Evolutionary conservation across 1,140 invertebrate species (phyloP).

Genomic region (Pissodes strobi): DNA sequence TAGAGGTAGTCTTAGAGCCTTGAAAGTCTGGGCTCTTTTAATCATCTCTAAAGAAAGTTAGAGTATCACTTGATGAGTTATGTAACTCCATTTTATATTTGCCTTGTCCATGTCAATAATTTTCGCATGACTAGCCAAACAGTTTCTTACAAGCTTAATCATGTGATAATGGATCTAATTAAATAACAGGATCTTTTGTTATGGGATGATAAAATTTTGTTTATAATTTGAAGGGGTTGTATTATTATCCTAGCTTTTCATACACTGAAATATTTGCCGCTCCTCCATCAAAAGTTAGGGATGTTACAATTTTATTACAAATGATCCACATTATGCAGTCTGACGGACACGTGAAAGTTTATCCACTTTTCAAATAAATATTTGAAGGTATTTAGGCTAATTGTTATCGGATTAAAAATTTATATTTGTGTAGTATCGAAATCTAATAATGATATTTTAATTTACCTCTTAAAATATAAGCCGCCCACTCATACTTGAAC

Average conservation of each 20-base stretch:
- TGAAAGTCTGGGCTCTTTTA: conserved; percentile 38
- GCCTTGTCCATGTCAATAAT: neutral
- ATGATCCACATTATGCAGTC: too few relatives aligned
- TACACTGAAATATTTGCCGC: conserved; percentile 24
- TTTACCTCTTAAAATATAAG: too few relatives aligned
- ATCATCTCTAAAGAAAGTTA: conserved; percentile 29
- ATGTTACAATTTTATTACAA: conserved; percentile 19
- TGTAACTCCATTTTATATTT: conserved; percentile 16
- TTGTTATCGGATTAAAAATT: too few relatives aligned
- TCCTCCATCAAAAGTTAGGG: conserved; percentile 37
- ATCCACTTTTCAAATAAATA: too few relatives aligned
- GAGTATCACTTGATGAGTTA: conserved; percentile 34
- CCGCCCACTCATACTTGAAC: too few relatives aligned
- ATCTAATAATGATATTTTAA: too few relatives aligned
- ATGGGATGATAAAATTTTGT: conserved; percentile 26
- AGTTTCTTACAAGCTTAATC: conserved; percentile 32
- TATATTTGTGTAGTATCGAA: too few relatives aligned
- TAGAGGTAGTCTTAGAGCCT: conserved; percentile 36
- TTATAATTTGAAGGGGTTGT: conserved; percentile 8
- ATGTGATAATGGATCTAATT: conserved; percentile 23
- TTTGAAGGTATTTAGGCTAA: too few relatives aligned
- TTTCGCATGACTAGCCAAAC: neutral
- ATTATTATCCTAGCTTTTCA: conserved; percentile 19
- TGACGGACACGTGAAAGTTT: too few relatives aligned
- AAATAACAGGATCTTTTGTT: conserved; percentile 12